Evolutionary conservation across 2,113 vertebrate genomes (phyloP).

Genomic region (Ciconia maguari): DNA sequence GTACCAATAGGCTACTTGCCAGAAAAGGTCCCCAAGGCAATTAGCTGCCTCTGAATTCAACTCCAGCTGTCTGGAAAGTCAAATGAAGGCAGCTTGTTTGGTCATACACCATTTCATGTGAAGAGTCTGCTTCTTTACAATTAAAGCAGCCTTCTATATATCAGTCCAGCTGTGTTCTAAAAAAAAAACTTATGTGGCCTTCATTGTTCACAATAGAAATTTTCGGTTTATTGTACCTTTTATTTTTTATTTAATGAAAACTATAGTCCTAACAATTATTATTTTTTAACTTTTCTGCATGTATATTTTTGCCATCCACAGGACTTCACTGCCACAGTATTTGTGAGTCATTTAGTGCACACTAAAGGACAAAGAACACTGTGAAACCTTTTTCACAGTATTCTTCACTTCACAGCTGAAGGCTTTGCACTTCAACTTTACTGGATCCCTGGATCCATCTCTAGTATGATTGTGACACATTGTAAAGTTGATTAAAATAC

Average conservation of each 20-base stretch:
- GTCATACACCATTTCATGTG: slow-evolving; percentile 74
- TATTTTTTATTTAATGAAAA: slow-evolving; percentile 6
- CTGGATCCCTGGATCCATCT: slow-evolving; percentile 7
- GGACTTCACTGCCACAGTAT: slow-evolving; percentile 14
- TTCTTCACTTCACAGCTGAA: neutral
- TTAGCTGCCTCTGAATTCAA: slow-evolving; percentile 76
- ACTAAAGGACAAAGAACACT: neutral
- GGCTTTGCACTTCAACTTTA: neutral
- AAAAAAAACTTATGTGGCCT: neutral
- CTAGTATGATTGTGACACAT: neutral
- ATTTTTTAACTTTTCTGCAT: neutral
- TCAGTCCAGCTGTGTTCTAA: neutral
- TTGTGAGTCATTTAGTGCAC: slow-evolving; percentile 22
- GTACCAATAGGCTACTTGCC: slow-evolving; percentile 59
- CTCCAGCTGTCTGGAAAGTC: slow-evolving; percentile 77
- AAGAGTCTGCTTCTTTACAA: slow-evolving; percentile 75
- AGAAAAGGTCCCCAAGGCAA: slow-evolving; percentile 70
- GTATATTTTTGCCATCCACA: neutral
- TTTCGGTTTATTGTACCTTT: neutral
- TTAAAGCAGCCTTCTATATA: slow-evolving; percentile 59
- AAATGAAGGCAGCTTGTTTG: slow-evolving; percentile 75
- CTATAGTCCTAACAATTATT: neutral
- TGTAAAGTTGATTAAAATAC: neutral
- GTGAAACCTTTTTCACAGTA: neutral
- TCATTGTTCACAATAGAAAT: neutral